Conservation (phyloP, 2,113 vertebrate species). For the Odocoileus hemionus region DNA sequence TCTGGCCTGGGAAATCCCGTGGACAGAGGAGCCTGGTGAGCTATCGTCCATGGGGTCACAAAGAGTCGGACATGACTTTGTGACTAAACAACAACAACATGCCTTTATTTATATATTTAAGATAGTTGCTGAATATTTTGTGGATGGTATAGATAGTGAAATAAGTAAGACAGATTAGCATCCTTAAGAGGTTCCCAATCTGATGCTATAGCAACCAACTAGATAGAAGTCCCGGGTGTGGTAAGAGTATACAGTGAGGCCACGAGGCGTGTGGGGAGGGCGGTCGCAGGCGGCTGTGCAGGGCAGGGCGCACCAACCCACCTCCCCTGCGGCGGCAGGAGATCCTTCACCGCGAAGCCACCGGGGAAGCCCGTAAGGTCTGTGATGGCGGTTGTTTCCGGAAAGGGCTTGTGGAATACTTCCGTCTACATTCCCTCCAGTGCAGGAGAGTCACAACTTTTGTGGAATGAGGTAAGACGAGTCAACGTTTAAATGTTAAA, state of each 20-base stretch:
- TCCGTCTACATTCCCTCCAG: not conserved
- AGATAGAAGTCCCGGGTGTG: not conserved
- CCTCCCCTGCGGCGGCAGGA: not conserved
- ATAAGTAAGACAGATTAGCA: not conserved
- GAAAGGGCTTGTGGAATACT: not conserved
- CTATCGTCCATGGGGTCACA: not conserved
- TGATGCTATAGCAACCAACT: not conserved
- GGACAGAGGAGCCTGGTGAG: not conserved
- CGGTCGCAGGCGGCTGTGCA: not conserved
- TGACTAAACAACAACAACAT: not conserved
- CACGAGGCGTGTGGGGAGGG: not conserved
- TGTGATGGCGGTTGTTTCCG: not conserved
- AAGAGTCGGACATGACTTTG: not conserved
- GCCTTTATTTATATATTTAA: not conserved
- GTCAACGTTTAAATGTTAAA: not conserved
- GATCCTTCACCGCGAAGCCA: not conserved
- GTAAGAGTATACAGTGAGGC: not conserved
- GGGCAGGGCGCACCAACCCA: rapidly evolving
- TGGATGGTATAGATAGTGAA: not conserved
- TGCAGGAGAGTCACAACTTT: not conserved
- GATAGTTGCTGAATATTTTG: not conserved
- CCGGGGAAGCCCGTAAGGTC: not conserved
- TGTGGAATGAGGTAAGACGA: not conserved
- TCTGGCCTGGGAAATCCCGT: not conserved
- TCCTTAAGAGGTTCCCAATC: not conserved